These are phyloP conservation scores for Micronycteris hirsuta DNA, from an alignment of 2,113 vertebrate species.

Conservation along the genomic window DNA sequence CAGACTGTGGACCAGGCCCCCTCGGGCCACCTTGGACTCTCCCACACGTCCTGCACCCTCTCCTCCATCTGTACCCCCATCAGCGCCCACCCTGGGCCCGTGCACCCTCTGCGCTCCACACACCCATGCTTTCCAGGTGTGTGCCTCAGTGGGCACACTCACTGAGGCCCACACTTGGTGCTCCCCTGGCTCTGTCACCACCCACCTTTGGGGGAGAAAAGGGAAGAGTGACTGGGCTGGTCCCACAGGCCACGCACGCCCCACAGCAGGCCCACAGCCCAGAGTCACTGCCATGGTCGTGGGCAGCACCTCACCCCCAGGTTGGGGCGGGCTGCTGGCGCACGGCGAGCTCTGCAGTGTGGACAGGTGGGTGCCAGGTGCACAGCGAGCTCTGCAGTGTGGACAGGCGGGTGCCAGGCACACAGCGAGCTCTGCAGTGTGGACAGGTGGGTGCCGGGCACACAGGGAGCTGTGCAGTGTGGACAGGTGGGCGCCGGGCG, in stretches of 20 bases:
- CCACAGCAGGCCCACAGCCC: rapidly evolving
- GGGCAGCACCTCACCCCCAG: rapidly evolving
- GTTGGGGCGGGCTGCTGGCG: no score
- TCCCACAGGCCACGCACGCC: rapidly evolving
- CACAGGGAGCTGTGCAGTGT: neutral
- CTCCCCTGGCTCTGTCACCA: rapidly evolving
- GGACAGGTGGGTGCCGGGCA: no score
- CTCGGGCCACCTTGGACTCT: neutral
- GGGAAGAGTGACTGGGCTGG: neutral
- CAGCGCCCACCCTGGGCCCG: neutral
- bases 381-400: neutral
- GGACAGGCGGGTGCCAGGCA: neutral
- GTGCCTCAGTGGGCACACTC: no score
- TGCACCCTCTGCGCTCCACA: neutral
- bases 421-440: no score
- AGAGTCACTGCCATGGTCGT: rapidly evolving
- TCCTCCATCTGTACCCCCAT: neutral
- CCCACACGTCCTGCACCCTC: neutral
- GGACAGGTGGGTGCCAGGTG: no score
- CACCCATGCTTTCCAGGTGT: neutral
- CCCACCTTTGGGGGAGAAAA: neutral
- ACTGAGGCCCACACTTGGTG: rapidly evolving
- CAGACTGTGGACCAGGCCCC: neutral
- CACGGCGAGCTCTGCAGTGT: no score
- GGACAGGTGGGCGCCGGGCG: neutral